Conservation (phyloP, 2,888 invertebrate species). For the Scrobipalpa costella region DNA sequence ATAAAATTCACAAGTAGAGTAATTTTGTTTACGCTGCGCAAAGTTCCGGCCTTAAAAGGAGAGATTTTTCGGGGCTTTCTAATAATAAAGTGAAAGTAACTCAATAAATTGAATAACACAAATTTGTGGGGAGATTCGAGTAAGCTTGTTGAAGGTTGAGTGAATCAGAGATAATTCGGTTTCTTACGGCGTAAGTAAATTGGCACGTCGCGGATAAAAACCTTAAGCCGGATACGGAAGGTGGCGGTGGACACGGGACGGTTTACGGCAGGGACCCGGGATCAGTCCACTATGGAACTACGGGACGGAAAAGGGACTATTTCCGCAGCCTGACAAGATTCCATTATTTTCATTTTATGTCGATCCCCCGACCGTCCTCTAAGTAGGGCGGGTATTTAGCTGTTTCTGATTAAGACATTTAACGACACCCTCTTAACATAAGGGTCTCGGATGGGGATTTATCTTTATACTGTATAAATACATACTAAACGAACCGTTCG, state of each 20-base stretch:
- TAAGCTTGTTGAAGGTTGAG: background rate
- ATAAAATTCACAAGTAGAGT: background rate
- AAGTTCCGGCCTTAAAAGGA: background rate
- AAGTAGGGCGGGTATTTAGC: slow-evolving; percentile 6
- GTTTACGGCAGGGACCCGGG: background rate
- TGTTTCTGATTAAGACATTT: slow-evolving; percentile 7
- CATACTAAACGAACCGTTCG: slow-evolving; percentile 1
- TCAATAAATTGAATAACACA: slow-evolving; percentile 4
- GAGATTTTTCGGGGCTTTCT: background rate
- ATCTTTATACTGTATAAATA: background rate
- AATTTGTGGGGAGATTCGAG: background rate
- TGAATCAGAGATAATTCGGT: background rate
- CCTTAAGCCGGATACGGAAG: background rate
- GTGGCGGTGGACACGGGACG: background rate
- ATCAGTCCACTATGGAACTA: background rate
- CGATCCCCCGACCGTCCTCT: background rate
- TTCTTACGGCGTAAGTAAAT: slow-evolving; percentile 6
- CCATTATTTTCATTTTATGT: slow-evolving; percentile 2
- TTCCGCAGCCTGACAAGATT: background rate
- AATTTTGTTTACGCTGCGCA: slow-evolving; percentile 4
- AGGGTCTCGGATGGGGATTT: slow-evolving; percentile 4
- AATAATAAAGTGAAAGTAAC: slow-evolving; percentile 2
- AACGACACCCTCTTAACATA: background rate
- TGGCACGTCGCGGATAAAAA: background rate
- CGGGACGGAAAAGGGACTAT: background rate